These are phyloP conservation scores for Melipona beecheii DNA, from an alignment of 2,888 invertebrate genomes.

Conservation along the genomic window DNA sequence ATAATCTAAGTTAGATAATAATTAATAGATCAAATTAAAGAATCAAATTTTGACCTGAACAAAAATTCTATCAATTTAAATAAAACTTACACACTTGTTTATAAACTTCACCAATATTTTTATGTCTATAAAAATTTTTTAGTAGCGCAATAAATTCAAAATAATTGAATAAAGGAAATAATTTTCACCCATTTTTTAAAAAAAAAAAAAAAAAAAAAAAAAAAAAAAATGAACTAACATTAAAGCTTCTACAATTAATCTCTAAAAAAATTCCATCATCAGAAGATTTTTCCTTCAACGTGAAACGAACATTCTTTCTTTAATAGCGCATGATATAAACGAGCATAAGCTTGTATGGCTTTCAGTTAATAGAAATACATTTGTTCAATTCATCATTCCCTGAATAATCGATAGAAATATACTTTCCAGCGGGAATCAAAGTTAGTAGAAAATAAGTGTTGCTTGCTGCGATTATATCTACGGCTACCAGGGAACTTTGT, in stretches of 20 bases:
- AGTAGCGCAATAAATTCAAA: too few species aligned
- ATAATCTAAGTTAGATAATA: too few species aligned
- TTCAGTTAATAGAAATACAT: slow-evolving; percentile 22
- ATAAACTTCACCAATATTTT: too few species aligned
- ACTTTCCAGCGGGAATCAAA: slow-evolving; percentile 11
- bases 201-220: not conserved
- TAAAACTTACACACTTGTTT: too few species aligned
- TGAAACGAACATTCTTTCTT: not conserved
- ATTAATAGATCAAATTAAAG: too few species aligned
- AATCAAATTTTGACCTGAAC: too few species aligned
- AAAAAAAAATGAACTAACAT: not conserved
- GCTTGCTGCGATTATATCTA: not conserved
- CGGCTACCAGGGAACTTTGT: not conserved
- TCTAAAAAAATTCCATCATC: not conserved
- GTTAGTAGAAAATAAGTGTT: slow-evolving; percentile 13
- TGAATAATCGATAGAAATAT: slow-evolving; percentile 16
- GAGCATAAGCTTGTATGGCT: not conserved
- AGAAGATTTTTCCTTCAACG: not conserved
- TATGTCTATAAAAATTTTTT: too few species aligned
- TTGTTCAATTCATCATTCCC: slow-evolving; percentile 6
- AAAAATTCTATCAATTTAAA: too few species aligned
- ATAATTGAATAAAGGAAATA: not conserved
- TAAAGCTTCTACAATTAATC: not conserved
- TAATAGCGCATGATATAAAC: not conserved
- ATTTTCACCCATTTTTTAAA: not conserved